Conservation (phyloP, 2,113 vertebrate species). For the Hippocampus abdominalis region DNA sequence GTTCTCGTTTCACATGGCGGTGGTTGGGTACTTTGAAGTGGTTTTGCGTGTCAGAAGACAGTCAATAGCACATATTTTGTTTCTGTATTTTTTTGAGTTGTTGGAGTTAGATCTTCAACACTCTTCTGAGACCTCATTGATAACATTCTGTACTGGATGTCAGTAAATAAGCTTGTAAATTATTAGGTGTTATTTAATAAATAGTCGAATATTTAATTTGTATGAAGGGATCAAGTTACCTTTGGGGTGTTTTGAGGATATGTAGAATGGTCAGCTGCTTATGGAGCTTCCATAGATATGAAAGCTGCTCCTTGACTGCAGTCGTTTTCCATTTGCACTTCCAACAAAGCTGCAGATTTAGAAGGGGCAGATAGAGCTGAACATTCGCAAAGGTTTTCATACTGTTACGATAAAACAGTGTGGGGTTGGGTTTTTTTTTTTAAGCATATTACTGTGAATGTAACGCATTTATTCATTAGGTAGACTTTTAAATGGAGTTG, state of each 20-base stretch:
- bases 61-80: neutral
- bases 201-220: slow-evolving; percentile 22
- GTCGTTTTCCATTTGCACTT: slow-evolving; percentile 3
- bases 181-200: slow-evolving; percentile 21
- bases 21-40: slow-evolving; percentile 3
- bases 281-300: neutral
- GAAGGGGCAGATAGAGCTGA: neutral
- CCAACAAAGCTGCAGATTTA: neutral
- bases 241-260: slow-evolving; percentile 28
- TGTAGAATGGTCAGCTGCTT: slow-evolving; percentile 9
- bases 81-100: neutral
- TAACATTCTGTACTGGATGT: neutral
- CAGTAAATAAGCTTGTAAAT: slow-evolving; percentile 32
- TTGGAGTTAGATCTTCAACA: neutral
- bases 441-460: neutral
- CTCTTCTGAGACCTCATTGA: slow-evolving; percentile 1
- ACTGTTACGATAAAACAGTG: neutral
- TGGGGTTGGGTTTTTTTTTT: neutral
- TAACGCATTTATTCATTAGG: slow-evolving; percentile 32
- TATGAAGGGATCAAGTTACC: slow-evolving; percentile 63
- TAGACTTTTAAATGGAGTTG: slow-evolving; percentile 8
- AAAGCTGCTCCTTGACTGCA: neutral
- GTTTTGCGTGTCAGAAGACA: neutral
- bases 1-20: neutral
- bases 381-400: neutral